These are phyloP conservation scores for Paralichthys olivaceus DNA, from an alignment of 2,113 vertebrate genomes.

Conservation along the genomic window DNA sequence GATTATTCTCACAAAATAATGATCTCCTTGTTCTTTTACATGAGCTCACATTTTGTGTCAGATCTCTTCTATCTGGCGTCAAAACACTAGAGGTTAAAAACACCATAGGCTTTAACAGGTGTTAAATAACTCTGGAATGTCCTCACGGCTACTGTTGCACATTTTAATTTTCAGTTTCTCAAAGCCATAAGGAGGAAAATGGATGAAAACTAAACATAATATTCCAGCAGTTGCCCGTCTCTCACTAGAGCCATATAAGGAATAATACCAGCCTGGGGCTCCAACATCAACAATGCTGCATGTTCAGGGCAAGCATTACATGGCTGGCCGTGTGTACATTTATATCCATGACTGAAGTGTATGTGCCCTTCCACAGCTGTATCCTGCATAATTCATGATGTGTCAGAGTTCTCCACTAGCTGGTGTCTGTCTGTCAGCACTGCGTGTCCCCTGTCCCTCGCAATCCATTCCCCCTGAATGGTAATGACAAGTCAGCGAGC, in stretches of 20 bases:
- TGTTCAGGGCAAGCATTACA: slow-evolving; percentile 69
- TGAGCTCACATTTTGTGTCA: background rate
- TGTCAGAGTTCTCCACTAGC: slow-evolving; percentile 69
- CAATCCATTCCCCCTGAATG: slow-evolving; percentile 57
- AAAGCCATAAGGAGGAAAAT: background rate
- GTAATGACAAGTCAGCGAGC: slow-evolving; percentile 53
- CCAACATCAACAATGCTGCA: slow-evolving; percentile 29
- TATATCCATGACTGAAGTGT: slow-evolving; percentile 73
- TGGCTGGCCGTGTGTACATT: slow-evolving; percentile 61
- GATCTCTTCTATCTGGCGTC: background rate
- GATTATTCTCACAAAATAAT: too few species aligned
- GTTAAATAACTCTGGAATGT: background rate
- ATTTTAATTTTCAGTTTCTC: background rate
- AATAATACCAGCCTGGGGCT: slow-evolving; percentile 33
- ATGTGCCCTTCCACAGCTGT: slow-evolving; percentile 55
- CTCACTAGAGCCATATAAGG: slow-evolving; percentile 12
- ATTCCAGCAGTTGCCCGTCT: slow-evolving; percentile 30
- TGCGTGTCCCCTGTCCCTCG: slow-evolving; percentile 61
- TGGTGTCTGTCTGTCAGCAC: slow-evolving; percentile 71
- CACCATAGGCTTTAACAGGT: background rate
- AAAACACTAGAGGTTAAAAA: background rate
- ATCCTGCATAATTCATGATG: slow-evolving; percentile 76
- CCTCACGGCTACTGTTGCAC: background rate
- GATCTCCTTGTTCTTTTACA: too few species aligned
- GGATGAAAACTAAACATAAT: slow-evolving; percentile 30